Percentiles rank a stretch among this genome's conserved stretches.
These are phyloP conservation scores for Diplosoma virens DNA, from an alignment of 23 tunicate species.

Conservation along the genomic window DNA sequence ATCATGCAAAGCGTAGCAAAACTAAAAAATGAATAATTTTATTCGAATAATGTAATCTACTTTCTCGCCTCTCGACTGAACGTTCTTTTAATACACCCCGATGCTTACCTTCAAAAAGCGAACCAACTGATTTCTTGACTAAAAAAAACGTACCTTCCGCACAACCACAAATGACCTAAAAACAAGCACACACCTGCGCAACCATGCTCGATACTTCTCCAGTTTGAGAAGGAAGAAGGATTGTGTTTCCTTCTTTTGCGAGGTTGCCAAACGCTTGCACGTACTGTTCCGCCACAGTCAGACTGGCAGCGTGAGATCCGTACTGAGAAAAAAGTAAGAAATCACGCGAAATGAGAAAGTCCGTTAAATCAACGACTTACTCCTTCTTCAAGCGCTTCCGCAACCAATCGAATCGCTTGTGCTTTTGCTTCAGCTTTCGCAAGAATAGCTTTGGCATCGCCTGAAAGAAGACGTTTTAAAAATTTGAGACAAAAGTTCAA, in stretches of 20 bases:
- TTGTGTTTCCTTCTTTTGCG: slow-evolving; percentile 94
- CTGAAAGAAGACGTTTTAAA: slow-evolving; percentile 15
- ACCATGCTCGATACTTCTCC: slow-evolving; percentile 96
- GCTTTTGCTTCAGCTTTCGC: slow-evolving; percentile 97
- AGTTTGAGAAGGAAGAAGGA: slow-evolving; percentile 79
- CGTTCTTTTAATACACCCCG: too few relatives aligned
- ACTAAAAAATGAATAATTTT: too few relatives aligned
- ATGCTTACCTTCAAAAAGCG: too few relatives aligned
- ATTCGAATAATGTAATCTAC: too few relatives aligned
- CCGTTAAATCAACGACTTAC: slow-evolving; percentile 8
- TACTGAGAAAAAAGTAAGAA: slow-evolving; percentile 26
- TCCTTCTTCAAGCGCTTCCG: slow-evolving; percentile 33
- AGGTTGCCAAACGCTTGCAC: slow-evolving; percentile 82
- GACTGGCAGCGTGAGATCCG: slow-evolving; percentile 82
- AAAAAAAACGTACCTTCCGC: too few relatives aligned
- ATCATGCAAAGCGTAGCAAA: too few relatives aligned
- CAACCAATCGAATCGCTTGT: slow-evolving; percentile 56
- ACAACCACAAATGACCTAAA: too few relatives aligned
- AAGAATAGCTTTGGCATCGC: slow-evolving; percentile 86
- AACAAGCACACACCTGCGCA: slow-evolving; percentile 61
- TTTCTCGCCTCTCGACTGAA: too few relatives aligned
- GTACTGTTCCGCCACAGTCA: slow-evolving; percentile 90
- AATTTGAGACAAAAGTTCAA: neutral
- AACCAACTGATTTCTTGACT: too few relatives aligned
- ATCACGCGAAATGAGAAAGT: neutral